phyloP scores from a whole-genome alignment of 2,113 vertebrate genomes.

The Saccopteryx leptura region DNA sequence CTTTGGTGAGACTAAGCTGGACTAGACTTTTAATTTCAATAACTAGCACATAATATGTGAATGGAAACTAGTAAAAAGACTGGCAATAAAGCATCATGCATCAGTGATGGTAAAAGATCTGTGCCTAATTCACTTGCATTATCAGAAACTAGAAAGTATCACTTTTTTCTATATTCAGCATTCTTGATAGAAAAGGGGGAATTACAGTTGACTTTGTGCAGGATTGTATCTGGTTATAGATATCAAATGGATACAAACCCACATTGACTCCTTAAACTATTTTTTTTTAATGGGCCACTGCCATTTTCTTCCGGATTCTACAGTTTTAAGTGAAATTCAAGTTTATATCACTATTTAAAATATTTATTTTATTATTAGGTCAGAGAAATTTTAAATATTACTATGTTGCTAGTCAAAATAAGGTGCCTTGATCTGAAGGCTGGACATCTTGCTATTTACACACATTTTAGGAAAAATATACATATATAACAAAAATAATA shows the following conservation, averaged over 20 bases:
- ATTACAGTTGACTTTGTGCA: not conserved
- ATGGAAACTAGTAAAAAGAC: not conserved
- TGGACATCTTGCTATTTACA: not conserved
- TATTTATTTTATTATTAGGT: not conserved
- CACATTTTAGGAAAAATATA: not conserved
- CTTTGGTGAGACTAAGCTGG: not conserved
- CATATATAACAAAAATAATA: not conserved
- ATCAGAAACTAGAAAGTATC: conserved; percentile 2
- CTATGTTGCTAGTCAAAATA: conserved; percentile 11
- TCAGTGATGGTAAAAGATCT: not conserved
- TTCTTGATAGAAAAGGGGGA: not conserved
- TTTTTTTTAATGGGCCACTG: not conserved
- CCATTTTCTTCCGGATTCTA: not conserved
- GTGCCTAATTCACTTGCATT: not conserved
- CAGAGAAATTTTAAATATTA: conserved; percentile 50
- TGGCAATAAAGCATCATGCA: not conserved
- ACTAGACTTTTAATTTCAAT: not conserved
- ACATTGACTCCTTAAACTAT: not conserved
- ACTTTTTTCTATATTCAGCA: not conserved
- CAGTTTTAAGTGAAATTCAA: conserved; percentile 22
- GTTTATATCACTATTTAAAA: not conserved
- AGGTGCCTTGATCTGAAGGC: not conserved
- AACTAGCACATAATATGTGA: not conserved
- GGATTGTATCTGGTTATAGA: not conserved
- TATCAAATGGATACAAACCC: not conserved